Evolutionary conservation across 2,113 vertebrate genomes (phyloP).

Genomic region (Rhinopomastus cyanomelas): DNA sequence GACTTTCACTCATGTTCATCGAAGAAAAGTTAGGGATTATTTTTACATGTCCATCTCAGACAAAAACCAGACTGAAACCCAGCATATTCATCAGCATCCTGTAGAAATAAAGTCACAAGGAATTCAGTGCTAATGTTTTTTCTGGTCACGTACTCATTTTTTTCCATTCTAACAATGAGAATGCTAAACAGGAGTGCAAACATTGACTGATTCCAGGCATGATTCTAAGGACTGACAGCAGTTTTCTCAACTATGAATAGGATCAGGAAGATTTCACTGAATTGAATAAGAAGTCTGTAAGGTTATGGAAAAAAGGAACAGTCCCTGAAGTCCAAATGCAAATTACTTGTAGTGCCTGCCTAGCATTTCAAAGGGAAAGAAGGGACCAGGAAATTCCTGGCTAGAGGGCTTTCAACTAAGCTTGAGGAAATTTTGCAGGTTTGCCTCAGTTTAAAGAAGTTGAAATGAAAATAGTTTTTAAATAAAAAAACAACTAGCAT

Average conservation of each 20-base stretch:
- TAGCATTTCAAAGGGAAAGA: background rate
- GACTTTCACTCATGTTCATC: background rate
- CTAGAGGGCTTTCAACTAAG: background rate
- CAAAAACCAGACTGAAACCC: background rate
- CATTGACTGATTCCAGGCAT: slow-evolving; percentile 37
- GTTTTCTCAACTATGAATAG: background rate
- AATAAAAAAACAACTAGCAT: background rate
- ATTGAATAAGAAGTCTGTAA: background rate
- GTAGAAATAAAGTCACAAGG: background rate
- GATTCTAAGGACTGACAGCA: slow-evolving; percentile 1
- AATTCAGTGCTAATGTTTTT: slow-evolving; percentile 58
- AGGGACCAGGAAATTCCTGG: background rate
- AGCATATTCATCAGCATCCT: background rate
- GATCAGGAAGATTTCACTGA: background rate
- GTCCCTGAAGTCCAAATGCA: background rate
- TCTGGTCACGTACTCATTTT: slow-evolving; percentile 16
- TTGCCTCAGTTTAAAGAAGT: background rate
- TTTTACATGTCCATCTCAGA: background rate
- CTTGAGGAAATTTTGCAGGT: background rate
- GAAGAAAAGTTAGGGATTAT: background rate
- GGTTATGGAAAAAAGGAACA: background rate
- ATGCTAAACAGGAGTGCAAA: background rate
- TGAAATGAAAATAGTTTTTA: background rate
- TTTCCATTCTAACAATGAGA: slow-evolving; percentile 10
- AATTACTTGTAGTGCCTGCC: background rate